These are phyloP conservation scores for Oscheius myriophilus DNA, from an alignment of 2,888 invertebrate species.

Conservation along the genomic window DNA sequence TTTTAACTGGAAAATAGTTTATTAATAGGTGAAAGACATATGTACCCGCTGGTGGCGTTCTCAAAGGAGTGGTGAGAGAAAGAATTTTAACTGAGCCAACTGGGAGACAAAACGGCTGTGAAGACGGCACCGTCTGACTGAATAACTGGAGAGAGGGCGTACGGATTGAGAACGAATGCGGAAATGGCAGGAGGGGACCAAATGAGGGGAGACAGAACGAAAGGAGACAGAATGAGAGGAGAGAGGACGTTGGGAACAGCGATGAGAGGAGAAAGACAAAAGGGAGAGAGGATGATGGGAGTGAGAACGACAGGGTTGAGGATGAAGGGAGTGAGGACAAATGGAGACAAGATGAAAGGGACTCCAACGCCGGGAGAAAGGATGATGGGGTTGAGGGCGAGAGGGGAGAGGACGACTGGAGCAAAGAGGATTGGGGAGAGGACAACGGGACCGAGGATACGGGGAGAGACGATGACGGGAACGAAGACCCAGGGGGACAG, in stretches of 20 bases:
- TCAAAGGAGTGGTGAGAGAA: no score
- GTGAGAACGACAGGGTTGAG: slow-evolving; percentile 17
- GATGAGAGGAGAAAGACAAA: slow-evolving; percentile 24
- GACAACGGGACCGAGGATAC: slow-evolving; percentile 24
- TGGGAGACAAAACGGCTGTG: slow-evolving; percentile 26
- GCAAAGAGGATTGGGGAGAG: slow-evolving; percentile 20
- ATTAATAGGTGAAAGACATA: no score
- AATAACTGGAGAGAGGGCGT: slow-evolving; percentile 29
- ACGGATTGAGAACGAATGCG: slow-evolving; percentile 27
- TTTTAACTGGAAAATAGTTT: no score
- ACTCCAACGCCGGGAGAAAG: slow-evolving; percentile 22
- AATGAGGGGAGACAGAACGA: slow-evolving; percentile 10
- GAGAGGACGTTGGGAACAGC: slow-evolving; percentile 15
- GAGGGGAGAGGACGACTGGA: slow-evolving; percentile 28
- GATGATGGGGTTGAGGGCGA: slow-evolving; percentile 18
- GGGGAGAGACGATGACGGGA: slow-evolving; percentile 24
- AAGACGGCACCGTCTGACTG: slow-evolving; percentile 26
- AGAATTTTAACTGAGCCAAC: slow-evolving; percentile 24
- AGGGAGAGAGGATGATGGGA: slow-evolving; percentile 22
- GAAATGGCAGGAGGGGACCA: slow-evolving; percentile 15
- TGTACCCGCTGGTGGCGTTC: no score
- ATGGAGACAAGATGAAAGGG: slow-evolving; percentile 26
- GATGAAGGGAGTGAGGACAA: slow-evolving; percentile 29
- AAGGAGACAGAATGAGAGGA: slow-evolving; percentile 22
- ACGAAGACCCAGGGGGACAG: slow-evolving; percentile 54